A percentile compares a stretch with the other conserved stretches of the same genome.
These are phyloP conservation scores for Sciurus niger DNA, from an alignment of 2,113 vertebrate genomes.

Conservation along the genomic window DNA sequence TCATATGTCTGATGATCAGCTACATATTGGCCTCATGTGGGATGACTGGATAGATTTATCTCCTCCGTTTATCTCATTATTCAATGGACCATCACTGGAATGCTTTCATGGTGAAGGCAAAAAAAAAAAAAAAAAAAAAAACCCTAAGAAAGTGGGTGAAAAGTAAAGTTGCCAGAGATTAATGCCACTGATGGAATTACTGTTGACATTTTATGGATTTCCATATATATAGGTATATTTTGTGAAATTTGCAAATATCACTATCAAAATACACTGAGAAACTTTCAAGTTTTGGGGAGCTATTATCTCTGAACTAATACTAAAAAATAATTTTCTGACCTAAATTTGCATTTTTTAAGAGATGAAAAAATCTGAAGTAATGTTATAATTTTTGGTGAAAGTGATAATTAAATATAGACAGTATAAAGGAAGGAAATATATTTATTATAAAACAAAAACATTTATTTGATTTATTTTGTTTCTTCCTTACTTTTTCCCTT, in stretches of 20 bases:
- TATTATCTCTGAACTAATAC: not conserved
- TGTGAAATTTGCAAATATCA: not conserved
- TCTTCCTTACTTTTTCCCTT: too few relatives aligned
- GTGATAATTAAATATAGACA: not conserved
- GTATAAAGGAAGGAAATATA: not conserved
- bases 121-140: not conserved
- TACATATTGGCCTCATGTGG: not conserved
- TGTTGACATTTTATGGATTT: not conserved
- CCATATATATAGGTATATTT: not conserved
- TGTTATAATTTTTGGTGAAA: not conserved
- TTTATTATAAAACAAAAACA: not conserved
- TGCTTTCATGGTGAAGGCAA: not conserved
- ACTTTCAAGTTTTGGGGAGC: not conserved
- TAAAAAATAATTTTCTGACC: not conserved
- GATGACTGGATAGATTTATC: not conserved
- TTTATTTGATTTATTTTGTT: not conserved
- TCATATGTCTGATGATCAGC: not conserved
- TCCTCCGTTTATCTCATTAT: not conserved
- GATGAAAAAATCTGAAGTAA: not conserved
- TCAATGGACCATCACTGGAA: not conserved
- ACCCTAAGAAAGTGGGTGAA: not conserved
- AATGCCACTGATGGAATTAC: not conserved
- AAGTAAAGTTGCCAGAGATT: not conserved
- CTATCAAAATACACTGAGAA: not conserved
- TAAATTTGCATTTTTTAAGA: not conserved